Percentiles rank a stretch among this genome's conserved stretches.
Evolutionary conservation across 2,797 vertebrate species (phyloP).

Genomic region (Graptemys geographica): DNA sequence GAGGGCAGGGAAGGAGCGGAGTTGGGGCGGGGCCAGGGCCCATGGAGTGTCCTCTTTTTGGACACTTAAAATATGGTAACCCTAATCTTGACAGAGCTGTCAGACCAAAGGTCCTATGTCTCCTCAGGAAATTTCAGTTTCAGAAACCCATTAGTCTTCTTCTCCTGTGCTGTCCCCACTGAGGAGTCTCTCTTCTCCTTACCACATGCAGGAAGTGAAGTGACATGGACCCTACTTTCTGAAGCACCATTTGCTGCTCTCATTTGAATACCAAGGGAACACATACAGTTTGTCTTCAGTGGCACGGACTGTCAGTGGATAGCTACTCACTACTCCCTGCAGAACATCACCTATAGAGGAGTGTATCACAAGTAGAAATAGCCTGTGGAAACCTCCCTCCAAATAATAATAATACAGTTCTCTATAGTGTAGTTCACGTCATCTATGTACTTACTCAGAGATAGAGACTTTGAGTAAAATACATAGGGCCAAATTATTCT

Average conservation of each 20-base stretch:
- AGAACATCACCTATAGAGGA: background rate
- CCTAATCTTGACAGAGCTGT: background rate
- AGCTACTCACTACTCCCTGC: background rate
- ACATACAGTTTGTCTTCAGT: background rate
- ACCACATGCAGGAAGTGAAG: background rate
- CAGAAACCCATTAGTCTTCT: background rate
- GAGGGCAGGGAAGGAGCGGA: too few relatives aligned
- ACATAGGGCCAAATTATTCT: background rate
- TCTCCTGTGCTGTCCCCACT: background rate
- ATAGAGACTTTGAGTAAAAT: background rate
- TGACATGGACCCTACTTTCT: rapidly evolving
- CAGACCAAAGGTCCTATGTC: background rate
- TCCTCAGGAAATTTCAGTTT: background rate
- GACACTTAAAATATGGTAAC: too few relatives aligned
- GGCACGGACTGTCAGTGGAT: background rate
- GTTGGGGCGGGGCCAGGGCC: too few relatives aligned
- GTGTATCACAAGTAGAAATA: background rate
- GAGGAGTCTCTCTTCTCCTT: background rate
- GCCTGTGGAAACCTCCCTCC: background rate
- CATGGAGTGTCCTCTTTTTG: too few relatives aligned
- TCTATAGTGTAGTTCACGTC: background rate
- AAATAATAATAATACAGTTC: background rate
- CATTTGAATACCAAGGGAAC: background rate
- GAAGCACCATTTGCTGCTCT: background rate
- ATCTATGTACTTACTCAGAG: background rate